phyloP scores from a whole-genome alignment of 2,113 vertebrate genomes.

The Pogonocichla stellata region DNA sequence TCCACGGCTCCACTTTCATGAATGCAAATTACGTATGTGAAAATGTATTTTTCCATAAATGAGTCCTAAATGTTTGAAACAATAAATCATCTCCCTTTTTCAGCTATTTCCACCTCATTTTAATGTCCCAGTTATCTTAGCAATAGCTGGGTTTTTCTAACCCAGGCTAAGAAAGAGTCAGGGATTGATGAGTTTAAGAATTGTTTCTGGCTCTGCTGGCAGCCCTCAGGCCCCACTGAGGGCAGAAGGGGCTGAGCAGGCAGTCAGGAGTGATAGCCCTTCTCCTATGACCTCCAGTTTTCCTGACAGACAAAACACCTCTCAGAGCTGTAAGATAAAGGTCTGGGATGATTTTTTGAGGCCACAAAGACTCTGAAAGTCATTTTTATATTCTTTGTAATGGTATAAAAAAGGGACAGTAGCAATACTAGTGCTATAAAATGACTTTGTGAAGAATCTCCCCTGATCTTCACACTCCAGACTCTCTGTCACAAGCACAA shows the following conservation, averaged over 20 bases:
- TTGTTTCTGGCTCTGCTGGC: not conserved
- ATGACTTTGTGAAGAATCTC: slow-evolving; percentile 53
- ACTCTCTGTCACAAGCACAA: slow-evolving; percentile 52
- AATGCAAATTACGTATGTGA: not conserved
- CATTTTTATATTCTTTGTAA: slow-evolving; percentile 53
- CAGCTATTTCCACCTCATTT: not conserved
- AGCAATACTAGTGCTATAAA: slow-evolving; percentile 14
- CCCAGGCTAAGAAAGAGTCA: not conserved
- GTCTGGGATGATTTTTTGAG: slow-evolving; percentile 31
- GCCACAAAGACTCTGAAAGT: slow-evolving; percentile 42
- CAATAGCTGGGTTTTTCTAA: not conserved
- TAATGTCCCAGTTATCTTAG: not conserved
- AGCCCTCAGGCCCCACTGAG: not conserved
- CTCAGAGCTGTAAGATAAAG: not conserved
- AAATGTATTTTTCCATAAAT: not conserved
- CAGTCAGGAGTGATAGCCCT: not conserved
- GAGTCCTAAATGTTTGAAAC: not conserved
- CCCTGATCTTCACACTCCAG: slow-evolving; percentile 52
- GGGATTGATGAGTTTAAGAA: slow-evolving; percentile 3
- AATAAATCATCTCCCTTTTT: not conserved
- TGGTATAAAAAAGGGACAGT: slow-evolving; percentile 15
- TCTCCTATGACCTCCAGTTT: not conserved
- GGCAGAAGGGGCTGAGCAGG: not conserved
- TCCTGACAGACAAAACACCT: slow-evolving; percentile 27
- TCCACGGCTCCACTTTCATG: not conserved